A percentile compares a stretch with the other conserved stretches of the same genome.
phyloP scores from a whole-genome alignment of 2,113 vertebrate species.

The Nettapus auritus region DNA sequence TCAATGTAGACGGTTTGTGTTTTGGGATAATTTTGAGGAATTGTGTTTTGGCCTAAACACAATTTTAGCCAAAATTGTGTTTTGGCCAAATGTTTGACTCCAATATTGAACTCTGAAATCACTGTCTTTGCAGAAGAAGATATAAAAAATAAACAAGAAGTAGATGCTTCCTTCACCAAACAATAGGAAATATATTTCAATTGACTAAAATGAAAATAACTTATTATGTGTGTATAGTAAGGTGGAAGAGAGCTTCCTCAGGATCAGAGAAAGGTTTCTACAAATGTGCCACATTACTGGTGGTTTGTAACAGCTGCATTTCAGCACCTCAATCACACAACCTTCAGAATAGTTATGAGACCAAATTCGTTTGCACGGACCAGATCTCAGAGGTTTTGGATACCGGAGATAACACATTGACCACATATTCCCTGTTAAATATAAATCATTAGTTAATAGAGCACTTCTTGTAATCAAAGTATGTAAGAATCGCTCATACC shows the following conservation, averaged over 20 bases:
- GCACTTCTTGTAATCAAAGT: background rate
- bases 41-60: no score
- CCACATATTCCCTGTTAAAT: background rate
- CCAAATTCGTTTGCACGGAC: background rate
- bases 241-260: background rate
- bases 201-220: background rate
- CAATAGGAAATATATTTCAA: background rate
- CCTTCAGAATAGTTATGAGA: background rate
- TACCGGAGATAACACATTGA: background rate
- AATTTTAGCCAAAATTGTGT: no score
- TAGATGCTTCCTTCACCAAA: background rate
- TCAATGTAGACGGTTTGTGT: background rate
- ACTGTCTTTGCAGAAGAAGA: background rate
- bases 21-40: no score
- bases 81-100: background rate
- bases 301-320: background rate
- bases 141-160: background rate
- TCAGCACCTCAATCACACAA: background rate
- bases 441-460: background rate
- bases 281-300: background rate
- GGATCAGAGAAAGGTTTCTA: background rate
- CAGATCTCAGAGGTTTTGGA: background rate
- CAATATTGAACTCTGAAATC: background rate
- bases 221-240: background rate
- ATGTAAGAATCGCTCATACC: background rate